Base-by-base conservation (phyloP, 2,888 invertebrate species). In the Clusia tigrina region DNA sequence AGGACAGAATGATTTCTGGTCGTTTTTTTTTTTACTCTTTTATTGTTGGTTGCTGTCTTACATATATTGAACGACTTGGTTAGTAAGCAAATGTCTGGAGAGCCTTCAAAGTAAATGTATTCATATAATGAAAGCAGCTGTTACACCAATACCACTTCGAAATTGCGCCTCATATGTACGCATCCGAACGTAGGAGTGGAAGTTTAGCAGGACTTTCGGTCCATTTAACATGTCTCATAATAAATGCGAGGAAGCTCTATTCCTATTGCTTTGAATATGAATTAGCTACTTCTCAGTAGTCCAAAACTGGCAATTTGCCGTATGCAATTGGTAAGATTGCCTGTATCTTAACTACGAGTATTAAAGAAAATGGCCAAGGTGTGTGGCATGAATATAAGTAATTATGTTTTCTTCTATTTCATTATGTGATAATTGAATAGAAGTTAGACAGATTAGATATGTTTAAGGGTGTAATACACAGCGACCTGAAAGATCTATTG, bases 161-260 rank as follows among this genome's bases (percentile, higher is more conserved):
- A n/a, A 59, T 42, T 53, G n/a, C 63, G 18, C 37, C 42, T 17
- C n/a, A n/a, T n/a, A n/a, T n/a, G n/a, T n/a, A n/a, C n/a, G n/a
- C n/a, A n/a, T n/a, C n/a, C n/a, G n/a, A n/a, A n/a, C n/a, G n/a
- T n/a, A n/a, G 42, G 10, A 54, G 15, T 67, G 67, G 69, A 63
- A 62, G 68, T 63, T 67, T 63, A 67, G 67, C 67, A 76, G 77
- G 77, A 78, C 78, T 78, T 78, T 77, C 78, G 75, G 77, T 76
- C 78, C 77, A 77, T 77, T 77, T 77, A 77, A 77, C 77, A 77
- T 77, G 78, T 78, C 78, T 77, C 78, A 75, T 78, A 78, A 78
- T 77, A 77, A 78, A 78, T 78, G 77, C 71, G 78, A 77, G 76
- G 78, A 75, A 77, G 75, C 78, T 78, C 75, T 71, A 74, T 68